Evolutionary conservation across 2,797 vertebrate genomes (phyloP).

Genomic region (Potorous gilbertii): DNA sequence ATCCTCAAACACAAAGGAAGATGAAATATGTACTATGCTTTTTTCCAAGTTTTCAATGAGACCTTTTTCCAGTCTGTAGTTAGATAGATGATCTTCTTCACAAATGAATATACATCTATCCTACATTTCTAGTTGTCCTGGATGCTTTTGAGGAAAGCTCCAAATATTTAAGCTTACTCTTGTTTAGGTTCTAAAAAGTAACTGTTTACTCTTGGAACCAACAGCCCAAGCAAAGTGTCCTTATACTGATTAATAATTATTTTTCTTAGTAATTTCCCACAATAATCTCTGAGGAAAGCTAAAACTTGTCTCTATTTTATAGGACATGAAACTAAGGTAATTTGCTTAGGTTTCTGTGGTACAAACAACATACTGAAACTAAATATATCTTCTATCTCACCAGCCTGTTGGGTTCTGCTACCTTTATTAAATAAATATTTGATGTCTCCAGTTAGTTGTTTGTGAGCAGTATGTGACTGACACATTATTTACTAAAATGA

Average conservation of each 20-base stretch:
- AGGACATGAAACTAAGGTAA: conserved; percentile 27
- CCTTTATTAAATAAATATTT: conserved; percentile 34
- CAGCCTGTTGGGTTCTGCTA: conserved; percentile 55
- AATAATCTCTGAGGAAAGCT: conserved; percentile 29
- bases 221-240: conserved; percentile 50
- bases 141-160: neutral
- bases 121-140: conserved; percentile 8
- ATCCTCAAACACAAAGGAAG: neutral
- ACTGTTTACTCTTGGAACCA: neutral
- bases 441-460: neutral
- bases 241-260: conserved; percentile 49
- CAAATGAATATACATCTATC: conserved; percentile 8
- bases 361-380: conserved; percentile 46
- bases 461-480: conserved; percentile 37
- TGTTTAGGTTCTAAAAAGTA: conserved; percentile 40
- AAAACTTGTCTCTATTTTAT: conserved; percentile 60
- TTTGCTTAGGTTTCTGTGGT: conserved; percentile 51
- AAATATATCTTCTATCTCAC: neutral
- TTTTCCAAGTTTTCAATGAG: neutral
- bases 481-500: conserved; percentile 54
- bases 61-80: neutral
- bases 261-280: conserved; percentile 43
- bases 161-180: conserved; percentile 19
- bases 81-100: neutral
- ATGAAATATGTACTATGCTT: conserved; percentile 7